These are phyloP conservation scores for Oreotrochilus melanogaster DNA, from an alignment of 2,113 vertebrate genomes.

Conservation along the genomic window DNA sequence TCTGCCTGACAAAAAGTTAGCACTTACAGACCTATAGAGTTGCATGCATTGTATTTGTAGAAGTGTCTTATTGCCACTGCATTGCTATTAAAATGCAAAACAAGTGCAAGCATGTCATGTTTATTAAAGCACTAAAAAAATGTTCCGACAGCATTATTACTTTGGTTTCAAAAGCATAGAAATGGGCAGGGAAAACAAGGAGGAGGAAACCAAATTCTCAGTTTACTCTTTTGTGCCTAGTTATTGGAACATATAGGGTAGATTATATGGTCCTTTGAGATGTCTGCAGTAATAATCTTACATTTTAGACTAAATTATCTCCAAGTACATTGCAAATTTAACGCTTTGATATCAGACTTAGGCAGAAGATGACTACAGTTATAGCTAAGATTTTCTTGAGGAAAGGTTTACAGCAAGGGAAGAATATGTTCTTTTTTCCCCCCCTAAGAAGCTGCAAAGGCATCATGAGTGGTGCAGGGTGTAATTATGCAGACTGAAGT, in stretches of 20 bases:
- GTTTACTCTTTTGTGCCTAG: neutral
- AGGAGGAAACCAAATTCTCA: neutral
- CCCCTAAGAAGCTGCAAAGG: neutral
- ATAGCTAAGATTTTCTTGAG: neutral
- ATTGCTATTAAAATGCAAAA: conserved; percentile 67
- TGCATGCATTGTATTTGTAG: conserved; percentile 11
- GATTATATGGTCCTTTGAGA: conserved; percentile 11
- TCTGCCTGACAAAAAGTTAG: conserved; percentile 18
- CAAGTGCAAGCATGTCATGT: conserved; percentile 52
- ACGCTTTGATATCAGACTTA: neutral
- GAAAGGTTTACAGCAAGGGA: neutral
- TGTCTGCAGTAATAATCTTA: neutral
- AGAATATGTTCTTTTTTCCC: neutral
- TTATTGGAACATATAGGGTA: neutral
- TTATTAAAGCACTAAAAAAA: conserved; percentile 64
- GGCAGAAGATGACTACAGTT: neutral
- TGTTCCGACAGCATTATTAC: neutral
- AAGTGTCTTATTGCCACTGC: conserved; percentile 52
- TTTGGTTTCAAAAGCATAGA: conserved; percentile 19
- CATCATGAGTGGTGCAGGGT: conserved; percentile 8
- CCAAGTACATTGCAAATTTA: conserved; percentile 33
- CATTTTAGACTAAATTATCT: neutral
- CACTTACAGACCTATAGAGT: neutral
- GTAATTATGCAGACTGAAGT: conserved; percentile 52
- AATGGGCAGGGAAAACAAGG: neutral